Conservation (phyloP, 2,797 vertebrate species). For the Thunnus albacares region DNA sequence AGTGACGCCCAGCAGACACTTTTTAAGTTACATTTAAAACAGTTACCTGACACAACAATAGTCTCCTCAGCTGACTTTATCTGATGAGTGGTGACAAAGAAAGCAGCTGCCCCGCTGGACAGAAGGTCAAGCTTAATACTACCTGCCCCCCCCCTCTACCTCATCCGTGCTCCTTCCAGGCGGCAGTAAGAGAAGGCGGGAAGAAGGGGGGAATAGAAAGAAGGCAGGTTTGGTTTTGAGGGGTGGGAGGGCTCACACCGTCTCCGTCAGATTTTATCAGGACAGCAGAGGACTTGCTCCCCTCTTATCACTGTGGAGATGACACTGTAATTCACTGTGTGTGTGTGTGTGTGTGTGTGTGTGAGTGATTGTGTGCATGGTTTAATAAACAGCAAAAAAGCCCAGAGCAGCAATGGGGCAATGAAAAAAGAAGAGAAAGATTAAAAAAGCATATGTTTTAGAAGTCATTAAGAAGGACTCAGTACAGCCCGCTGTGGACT, state of each 20-base stretch:
- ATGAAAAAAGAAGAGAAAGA: slow-evolving; percentile 73
- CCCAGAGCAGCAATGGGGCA: slow-evolving; percentile 65
- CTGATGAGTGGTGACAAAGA: slow-evolving; percentile 81
- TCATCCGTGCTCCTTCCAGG: slow-evolving; percentile 34
- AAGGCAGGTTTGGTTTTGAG: neutral
- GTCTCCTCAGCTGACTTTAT: slow-evolving; percentile 78
- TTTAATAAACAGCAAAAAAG: slow-evolving; percentile 76
- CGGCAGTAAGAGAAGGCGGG: slow-evolving; percentile 7
- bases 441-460: slow-evolving; percentile 84
- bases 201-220: slow-evolving; percentile 13
- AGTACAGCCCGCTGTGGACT: slow-evolving; percentile 79
- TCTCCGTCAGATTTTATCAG: slow-evolving; percentile 76
- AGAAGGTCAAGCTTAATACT: slow-evolving; percentile 75
- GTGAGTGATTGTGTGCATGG: slow-evolving; percentile 34
- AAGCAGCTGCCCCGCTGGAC: slow-evolving; percentile 76
- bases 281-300: slow-evolving; percentile 52
- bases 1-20: slow-evolving; percentile 86
- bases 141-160: slow-evolving; percentile 11
- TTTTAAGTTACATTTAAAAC: slow-evolving; percentile 84
- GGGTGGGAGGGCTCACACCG: neutral
- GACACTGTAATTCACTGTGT: slow-evolving; percentile 65
- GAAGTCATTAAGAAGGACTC: slow-evolving; percentile 84
- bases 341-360: slow-evolving; percentile 22
- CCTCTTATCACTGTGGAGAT: slow-evolving; percentile 72
- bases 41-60: slow-evolving; percentile 88